Evolutionary conservation across 2,113 vertebrate genomes (phyloP), one percentile per base, ranked within the genome.

Genomic region (Genyomyrus donnyi): DNA sequence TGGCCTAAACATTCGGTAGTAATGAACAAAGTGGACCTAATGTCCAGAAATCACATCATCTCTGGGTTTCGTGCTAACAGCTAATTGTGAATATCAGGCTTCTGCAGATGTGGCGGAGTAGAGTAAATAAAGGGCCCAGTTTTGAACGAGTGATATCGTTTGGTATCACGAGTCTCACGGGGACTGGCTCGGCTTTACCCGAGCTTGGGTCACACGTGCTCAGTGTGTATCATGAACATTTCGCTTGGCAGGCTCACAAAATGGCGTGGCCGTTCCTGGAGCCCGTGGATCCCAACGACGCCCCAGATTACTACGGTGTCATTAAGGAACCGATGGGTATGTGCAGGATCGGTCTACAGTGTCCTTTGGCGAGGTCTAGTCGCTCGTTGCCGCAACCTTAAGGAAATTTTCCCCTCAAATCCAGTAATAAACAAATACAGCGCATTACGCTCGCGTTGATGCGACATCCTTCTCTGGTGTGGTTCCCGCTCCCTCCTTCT

Each of bases 271-370:
- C 98, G 0, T 99, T 99, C 95, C 95, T 99, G 49, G 98, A 99
- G 92, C 98, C 98, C 0, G 98, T 99, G 92, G 98, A 99, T 92
- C 97, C 98, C 17, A 98, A 98, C 0, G 98, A 99, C 21, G 98
- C 98, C 1, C 98, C 98, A 84, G 98, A 99, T 96, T 99, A 99
- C 95, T 99, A 99, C 42, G 97, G 97, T 13, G 97, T 99, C 48
- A 99, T 99, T 94, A 99, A 99, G 95, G 98, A 99, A 90, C 98
- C 98, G 1, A 99, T 99, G 98, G 98, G 98, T 99, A 94, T 95
- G 97, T 92, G 89, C 91, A 85, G 27, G 45, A 49, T 27, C 5
- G 17, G 45, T 27, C 46, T n/a, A 15, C 42, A 10, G 21, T 85
- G 49, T 56, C n/a, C 0, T 53, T 87, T 39, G 19, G 21, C 24